These are phyloP conservation scores for Ailuropoda melanoleuca DNA, from an alignment of 2,113 vertebrate genomes.

Conservation along the genomic window DNA sequence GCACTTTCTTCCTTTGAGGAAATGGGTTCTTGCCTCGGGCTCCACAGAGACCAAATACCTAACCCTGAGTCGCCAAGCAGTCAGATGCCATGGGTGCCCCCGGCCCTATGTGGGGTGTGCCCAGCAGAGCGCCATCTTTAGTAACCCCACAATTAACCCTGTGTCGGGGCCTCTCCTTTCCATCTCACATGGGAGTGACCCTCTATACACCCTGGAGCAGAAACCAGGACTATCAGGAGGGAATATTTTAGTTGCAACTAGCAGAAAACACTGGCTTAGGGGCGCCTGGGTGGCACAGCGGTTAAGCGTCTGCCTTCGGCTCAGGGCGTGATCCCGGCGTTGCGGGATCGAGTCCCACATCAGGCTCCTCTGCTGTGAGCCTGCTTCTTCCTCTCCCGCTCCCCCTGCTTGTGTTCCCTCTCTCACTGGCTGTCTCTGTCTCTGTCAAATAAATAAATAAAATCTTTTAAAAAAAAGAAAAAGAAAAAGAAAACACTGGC, in stretches of 20 bases:
- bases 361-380: too few species aligned
- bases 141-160: neutral
- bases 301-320: too few species aligned
- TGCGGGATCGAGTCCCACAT: too few species aligned
- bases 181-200: neutral
- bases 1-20: neutral
- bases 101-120: accelerated
- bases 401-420: too few species aligned
- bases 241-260: neutral
- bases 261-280: neutral
- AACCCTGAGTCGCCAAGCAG: neutral
- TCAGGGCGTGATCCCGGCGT: too few species aligned
- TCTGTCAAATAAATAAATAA: too few species aligned
- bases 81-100: neutral
- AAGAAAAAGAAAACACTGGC: neutral
- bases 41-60: neutral
- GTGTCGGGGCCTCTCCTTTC: neutral
- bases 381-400: too few species aligned
- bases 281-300: too few species aligned
- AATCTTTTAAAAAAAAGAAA: too few species aligned
- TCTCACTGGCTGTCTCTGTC: too few species aligned
- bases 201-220: neutral
- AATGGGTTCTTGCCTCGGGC: accelerated
- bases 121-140: neutral
- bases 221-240: neutral